Percentiles rank a stretch among this genome's conserved stretches.
Evolutionary conservation across 2,797 vertebrate species (phyloP).

Genomic region (Acanthornis magna): DNA sequence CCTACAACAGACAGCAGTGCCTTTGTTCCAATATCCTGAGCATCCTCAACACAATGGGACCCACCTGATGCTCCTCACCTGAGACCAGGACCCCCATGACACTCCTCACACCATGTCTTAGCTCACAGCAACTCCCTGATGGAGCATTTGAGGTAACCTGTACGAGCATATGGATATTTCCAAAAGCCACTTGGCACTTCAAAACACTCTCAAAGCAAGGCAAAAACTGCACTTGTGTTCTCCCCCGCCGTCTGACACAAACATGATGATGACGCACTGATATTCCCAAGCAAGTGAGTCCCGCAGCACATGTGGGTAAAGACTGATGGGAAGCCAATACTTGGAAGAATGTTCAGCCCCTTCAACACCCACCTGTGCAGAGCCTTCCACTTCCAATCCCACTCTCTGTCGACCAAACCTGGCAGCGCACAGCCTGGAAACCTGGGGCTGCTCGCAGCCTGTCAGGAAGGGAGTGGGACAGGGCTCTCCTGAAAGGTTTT

Average conservation of each 20-base stretch:
- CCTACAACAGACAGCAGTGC: not conserved
- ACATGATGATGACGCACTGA: rapidly evolving
- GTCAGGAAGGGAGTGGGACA: not conserved
- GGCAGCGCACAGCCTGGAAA: rapidly evolving
- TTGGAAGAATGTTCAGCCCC: not conserved
- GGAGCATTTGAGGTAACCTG: not conserved
- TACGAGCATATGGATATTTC: rapidly evolving
- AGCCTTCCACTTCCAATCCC: not conserved
- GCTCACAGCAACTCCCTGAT: not conserved
- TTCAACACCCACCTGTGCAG: not conserved
- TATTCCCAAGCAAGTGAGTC: not conserved
- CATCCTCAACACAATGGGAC: not conserved
- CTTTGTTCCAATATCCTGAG: not conserved
- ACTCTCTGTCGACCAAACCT: not conserved
- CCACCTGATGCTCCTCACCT: not conserved
- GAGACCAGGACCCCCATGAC: not conserved
- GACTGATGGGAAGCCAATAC: not conserved
- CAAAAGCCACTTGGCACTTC: not conserved
- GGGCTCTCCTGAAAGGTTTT: not conserved
- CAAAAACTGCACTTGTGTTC: not conserved
- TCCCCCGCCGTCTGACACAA: not conserved
- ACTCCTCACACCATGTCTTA: rapidly evolving
- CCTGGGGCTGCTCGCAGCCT: rapidly evolving
- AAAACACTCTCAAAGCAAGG: not conserved
- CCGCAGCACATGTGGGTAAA: not conserved